Evolutionary conservation across 2,113 vertebrate genomes (phyloP).

Genomic region (Ploceus nigricollis): DNA sequence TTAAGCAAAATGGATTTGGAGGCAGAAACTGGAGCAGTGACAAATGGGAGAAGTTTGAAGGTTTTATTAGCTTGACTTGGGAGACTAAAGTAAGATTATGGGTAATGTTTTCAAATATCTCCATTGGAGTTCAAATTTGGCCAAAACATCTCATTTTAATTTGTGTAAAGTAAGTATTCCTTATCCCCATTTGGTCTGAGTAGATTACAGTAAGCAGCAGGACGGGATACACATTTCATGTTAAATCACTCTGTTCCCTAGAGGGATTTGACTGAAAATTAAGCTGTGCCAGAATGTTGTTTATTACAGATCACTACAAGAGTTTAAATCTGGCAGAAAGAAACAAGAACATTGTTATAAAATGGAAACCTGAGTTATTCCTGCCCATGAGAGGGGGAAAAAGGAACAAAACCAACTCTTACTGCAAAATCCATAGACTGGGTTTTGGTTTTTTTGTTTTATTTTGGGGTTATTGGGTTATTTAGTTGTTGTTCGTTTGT

Average conservation of each 20-base stretch:
- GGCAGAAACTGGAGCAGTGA: background rate
- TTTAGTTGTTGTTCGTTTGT: background rate
- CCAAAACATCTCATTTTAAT: background rate
- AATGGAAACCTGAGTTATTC: background rate
- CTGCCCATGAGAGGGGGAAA: background rate
- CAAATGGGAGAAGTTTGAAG: background rate
- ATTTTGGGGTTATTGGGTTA: background rate
- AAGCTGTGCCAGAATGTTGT: constrained; percentile 6
- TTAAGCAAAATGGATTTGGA: background rate
- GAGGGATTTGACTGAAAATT: constrained; percentile 22
- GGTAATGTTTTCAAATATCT: background rate
- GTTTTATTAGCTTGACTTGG: background rate
- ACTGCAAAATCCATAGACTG: background rate
- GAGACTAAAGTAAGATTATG: background rate
- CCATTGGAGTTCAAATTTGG: background rate
- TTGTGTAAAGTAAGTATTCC: constrained; percentile 2
- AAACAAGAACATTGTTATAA: background rate
- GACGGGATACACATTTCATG: background rate
- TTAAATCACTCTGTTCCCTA: background rate
- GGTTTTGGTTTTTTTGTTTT: background rate
- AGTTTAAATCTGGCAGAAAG: background rate
- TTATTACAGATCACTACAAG: background rate
- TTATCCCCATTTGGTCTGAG: background rate
- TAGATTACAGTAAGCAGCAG: constrained; percentile 31
- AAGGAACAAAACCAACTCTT: background rate